Evolutionary conservation across 92 coral and sea anemone genomes (phyloP).

Genomic region (Scolanthus callimorphus): DNA sequence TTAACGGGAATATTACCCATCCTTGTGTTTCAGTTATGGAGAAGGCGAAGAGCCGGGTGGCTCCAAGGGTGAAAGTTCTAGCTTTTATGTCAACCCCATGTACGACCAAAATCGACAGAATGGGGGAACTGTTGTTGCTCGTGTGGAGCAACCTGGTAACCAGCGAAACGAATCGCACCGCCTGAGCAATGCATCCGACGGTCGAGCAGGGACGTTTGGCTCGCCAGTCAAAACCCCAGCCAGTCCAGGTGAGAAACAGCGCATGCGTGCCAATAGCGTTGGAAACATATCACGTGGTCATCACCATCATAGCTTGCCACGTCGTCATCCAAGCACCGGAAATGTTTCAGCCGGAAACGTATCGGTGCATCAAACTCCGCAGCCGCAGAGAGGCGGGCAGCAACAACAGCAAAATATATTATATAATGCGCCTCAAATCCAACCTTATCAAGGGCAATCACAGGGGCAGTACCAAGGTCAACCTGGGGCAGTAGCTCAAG

Average conservation of each 20-base stretch:
- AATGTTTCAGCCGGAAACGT: slow-evolving; percentile 32
- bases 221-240: slow-evolving; percentile 7
- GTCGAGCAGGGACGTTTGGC: slow-evolving; percentile 3
- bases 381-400: neutral
- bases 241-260: slow-evolving; percentile 9
- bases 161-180: slow-evolving; percentile 7
- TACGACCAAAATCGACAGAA: slow-evolving; percentile 32
- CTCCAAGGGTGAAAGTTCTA: slow-evolving; percentile 27
- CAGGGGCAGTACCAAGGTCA: too few species aligned
- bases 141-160: neutral
- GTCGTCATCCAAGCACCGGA: slow-evolving; percentile 66
- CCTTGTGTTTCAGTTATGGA: slow-evolving; percentile 37
- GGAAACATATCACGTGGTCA: slow-evolving; percentile 58
- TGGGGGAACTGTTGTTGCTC: neutral
- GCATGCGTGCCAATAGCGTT: slow-evolving; percentile 37
- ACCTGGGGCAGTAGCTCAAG: slow-evolving; percentile 3
- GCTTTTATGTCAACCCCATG: slow-evolving; percentile 57
- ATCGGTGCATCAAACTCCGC: slow-evolving; percentile 5
- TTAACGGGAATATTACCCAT: too few species aligned
- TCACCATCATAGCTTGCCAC: slow-evolving; percentile 17
- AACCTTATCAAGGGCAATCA: slow-evolving; percentile 15
- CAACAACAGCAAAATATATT: slow-evolving; percentile 7
- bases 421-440: slow-evolving; percentile 19
- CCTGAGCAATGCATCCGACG: slow-evolving; percentile 30
- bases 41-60: slow-evolving; percentile 38